These are phyloP conservation scores for Trachymyrmex cornetzi DNA, from an alignment of 1,140 invertebrate genomes.

Conservation along the genomic window DNA sequence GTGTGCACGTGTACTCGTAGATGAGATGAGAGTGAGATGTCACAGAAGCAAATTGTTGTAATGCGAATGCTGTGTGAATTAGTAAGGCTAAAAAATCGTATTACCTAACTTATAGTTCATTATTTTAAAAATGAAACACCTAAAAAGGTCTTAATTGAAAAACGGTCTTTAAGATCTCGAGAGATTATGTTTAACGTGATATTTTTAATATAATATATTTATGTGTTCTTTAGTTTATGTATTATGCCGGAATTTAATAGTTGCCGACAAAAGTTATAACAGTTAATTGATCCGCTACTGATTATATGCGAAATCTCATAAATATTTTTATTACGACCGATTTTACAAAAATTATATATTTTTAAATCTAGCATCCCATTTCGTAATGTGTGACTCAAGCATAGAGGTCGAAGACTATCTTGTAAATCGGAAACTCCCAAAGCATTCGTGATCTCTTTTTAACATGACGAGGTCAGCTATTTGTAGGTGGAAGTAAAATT, in stretches of 20 bases:
- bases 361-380: background rate
- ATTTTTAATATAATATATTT: background rate
- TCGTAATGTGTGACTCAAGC: constrained; percentile 3
- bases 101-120: constrained; percentile 7
- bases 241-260: background rate
- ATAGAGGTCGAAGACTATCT: constrained; percentile 7
- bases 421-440: constrained; percentile 5
- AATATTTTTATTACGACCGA: background rate
- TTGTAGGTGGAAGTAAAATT: constrained; percentile 19
- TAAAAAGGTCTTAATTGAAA: background rate
- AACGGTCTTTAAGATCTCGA: background rate
- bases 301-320: background rate
- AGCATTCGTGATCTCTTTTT: constrained; percentile 19
- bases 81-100: constrained; percentile 16
- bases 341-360: constrained; percentile 19
- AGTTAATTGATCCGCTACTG: background rate
- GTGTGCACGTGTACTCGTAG: constrained; percentile 5
- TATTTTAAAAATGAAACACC: background rate
- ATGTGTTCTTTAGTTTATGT: background rate
- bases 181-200: background rate
- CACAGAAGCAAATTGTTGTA: constrained; percentile 34
- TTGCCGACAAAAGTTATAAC: background rate
- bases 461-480: constrained; percentile 47
- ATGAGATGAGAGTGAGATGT: constrained; percentile 21
- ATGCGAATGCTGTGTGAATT: constrained; percentile 42